These are phyloP conservation scores for Epinephelus malabaricus DNA, from an alignment of 2,797 vertebrate genomes.

Conservation along the genomic window DNA sequence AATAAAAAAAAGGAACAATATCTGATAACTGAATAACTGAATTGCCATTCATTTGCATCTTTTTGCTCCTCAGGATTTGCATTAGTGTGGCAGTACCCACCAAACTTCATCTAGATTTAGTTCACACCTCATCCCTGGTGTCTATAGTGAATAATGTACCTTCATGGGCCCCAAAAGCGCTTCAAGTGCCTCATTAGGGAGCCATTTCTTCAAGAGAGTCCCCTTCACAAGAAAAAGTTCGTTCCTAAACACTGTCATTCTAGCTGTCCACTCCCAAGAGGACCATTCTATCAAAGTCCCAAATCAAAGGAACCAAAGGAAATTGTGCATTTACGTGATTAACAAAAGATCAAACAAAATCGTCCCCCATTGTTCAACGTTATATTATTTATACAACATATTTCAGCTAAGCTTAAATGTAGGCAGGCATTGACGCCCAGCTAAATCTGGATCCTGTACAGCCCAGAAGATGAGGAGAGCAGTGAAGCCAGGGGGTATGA, in stretches of 20 bases:
- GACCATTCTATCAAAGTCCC: slow-evolving; percentile 46
- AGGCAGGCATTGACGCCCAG: slow-evolving; percentile 1
- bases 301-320: slow-evolving; percentile 47
- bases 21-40: not conserved
- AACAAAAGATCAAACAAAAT: slow-evolving; percentile 48
- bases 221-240: slow-evolving; percentile 81
- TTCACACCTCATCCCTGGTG: slow-evolving; percentile 72
- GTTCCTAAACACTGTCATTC: slow-evolving; percentile 55
- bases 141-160: slow-evolving; percentile 83
- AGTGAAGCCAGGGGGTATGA: slow-evolving; percentile 12
- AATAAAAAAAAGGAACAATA: not conserved
- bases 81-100: slow-evolving; percentile 24
- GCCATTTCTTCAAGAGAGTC: slow-evolving; percentile 76
- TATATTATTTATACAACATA: slow-evolving; percentile 25
- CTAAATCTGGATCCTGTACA: slow-evolving; percentile 5
- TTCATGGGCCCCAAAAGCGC: slow-evolving; percentile 75
- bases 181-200: slow-evolving; percentile 86
- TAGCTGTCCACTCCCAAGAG: slow-evolving; percentile 27
- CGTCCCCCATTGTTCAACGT: slow-evolving; percentile 2
- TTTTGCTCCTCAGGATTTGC: not conserved
- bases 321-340: slow-evolving; percentile 35
- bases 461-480: slow-evolving; percentile 10
- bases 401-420: slow-evolving; percentile 12
- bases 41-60: not conserved
- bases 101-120: slow-evolving; percentile 76